Evolutionary conservation across 2,797 vertebrate species (phyloP).

Genomic region (Cuniculus paca): DNA sequence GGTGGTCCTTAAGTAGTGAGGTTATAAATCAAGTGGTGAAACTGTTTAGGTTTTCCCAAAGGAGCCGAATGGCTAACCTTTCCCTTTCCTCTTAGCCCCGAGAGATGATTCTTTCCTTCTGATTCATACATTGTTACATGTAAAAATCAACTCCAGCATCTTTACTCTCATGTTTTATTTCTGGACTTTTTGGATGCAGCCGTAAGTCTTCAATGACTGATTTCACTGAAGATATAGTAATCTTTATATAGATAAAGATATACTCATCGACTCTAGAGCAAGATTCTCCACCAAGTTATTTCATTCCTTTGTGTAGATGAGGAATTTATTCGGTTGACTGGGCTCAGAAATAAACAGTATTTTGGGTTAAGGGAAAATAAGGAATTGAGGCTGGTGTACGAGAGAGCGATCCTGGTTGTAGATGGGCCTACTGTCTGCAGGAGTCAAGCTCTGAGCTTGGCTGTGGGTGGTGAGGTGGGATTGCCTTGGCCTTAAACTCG

Average conservation of each 20-base stretch:
- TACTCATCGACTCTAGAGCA: conserved; percentile 66
- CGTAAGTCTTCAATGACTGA: conserved; percentile 30
- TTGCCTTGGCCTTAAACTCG: conserved; percentile 46
- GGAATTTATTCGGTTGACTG: conserved; percentile 9
- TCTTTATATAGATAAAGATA: too few relatives aligned
- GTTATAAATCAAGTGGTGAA: conserved; percentile 79
- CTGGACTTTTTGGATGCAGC: conserved; percentile 67
- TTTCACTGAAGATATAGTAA: conserved; percentile 69
- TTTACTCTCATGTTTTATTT: conserved; percentile 74
- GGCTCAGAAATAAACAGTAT: conserved; percentile 30
- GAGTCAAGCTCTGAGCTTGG: background rate
- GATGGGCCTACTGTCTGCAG: background rate
- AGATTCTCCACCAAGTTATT: conserved; percentile 61
- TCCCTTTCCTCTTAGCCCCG: conserved; percentile 56
- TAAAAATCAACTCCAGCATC: conserved; percentile 81
- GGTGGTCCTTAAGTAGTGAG: conserved; percentile 74
- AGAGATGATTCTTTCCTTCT: conserved; percentile 64
- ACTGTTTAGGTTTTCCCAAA: conserved; percentile 73
- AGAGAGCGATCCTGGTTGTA: background rate
- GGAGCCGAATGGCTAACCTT: conserved; percentile 62
- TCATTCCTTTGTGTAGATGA: conserved; percentile 71
- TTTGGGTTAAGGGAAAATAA: conserved; percentile 52
- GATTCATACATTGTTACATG: conserved; percentile 69
- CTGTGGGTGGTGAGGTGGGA: background rate
- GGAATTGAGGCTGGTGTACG: background rate